Base-by-base conservation (phyloP, 2,888 invertebrate species). In the Oconnorella tubifera region DNA sequence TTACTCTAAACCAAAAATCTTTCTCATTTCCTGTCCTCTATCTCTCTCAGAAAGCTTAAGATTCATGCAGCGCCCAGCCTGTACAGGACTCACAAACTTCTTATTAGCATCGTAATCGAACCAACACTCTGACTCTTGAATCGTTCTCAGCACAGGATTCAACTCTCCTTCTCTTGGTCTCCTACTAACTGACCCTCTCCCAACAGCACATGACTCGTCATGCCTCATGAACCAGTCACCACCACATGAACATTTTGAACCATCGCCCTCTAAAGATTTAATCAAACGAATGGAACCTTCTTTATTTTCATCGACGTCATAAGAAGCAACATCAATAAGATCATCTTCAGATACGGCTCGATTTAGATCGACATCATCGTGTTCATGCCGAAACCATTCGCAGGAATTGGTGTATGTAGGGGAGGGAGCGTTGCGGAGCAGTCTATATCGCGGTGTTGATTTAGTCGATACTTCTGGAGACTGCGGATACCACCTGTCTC, bases 41-140 rank as follows among this genome's bases (percentile, higher is more conserved):
- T 19, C 10, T 19, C 53, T 19, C 10, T 51, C 14, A 10, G 25
- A 19, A 25, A 51, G 10, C 14, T 51, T 4, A 6, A 27, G 14
- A 6, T 6, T 19, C 14, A 23, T 27, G 6, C 6, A 6, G 10
- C 53, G 10, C 10, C 14, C 25, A 6, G 6, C 25, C 4, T 4
- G 53, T 25, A 6, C 4, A 6, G 53, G 53, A 25, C 53, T 51
- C 53, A 27, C 25, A 6, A 10, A 51, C 53, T 19, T 25, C 25
- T 27, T 6, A 25, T 51, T 51, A 25, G 25, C 53, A 27, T 51
- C 53, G 53, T 51, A 25, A 25, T 51, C 53, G 25, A 51, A 51
- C 53, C 53, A 51, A 25, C 53, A 51, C 53, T 51, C 53, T 6
- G 53, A 51, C 53, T 51, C 53, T 27, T 51, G 53, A 10, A 51